Percentiles rank a stretch among this genome's conserved stretches.
Conservation (phyloP, 2,888 invertebrate species). For the Eremobia ochroleuca region DNA sequence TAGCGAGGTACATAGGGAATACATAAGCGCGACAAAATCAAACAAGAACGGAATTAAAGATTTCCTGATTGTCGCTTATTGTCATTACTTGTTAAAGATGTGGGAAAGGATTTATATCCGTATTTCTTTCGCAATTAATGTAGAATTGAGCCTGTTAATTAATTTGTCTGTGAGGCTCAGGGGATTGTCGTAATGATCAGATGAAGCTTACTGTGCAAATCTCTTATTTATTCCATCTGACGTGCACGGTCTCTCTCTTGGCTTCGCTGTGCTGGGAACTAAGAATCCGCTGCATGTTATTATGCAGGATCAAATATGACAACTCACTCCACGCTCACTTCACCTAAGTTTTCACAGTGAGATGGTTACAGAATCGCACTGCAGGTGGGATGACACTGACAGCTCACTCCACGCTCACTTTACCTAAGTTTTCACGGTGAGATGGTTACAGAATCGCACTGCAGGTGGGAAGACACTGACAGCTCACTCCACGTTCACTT, state of each 20-base stretch:
- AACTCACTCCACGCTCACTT: too few species aligned
- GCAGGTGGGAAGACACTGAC: too few species aligned
- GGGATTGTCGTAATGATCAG: slow-evolving; percentile 12
- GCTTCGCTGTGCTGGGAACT: neutral
- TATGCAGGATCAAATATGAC: too few species aligned
- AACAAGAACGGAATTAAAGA: slow-evolving; percentile 13
- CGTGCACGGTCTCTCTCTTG: neutral
- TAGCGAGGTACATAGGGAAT: neutral
- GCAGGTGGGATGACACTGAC: too few species aligned
- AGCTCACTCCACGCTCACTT: too few species aligned
- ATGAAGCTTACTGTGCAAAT: slow-evolving; percentile 28
- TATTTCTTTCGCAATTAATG: slow-evolving; percentile 15
- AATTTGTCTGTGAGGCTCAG: slow-evolving; percentile 11
- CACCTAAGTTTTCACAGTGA: too few species aligned
- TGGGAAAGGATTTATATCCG: neutral
- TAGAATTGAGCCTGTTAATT: slow-evolving; percentile 13
- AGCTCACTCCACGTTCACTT: too few species aligned
- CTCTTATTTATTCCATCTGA: slow-evolving; percentile 12
- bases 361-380: too few species aligned
- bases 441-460: too few species aligned
- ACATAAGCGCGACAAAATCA: slow-evolving; percentile 5
- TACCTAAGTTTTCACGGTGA: too few species aligned
- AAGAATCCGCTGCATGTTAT: neutral
- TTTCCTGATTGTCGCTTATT: neutral
- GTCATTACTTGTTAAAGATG: neutral